Evolutionary conservation across 2,888 invertebrate species (phyloP).

Genomic region (Drosophila koepferae): DNA sequence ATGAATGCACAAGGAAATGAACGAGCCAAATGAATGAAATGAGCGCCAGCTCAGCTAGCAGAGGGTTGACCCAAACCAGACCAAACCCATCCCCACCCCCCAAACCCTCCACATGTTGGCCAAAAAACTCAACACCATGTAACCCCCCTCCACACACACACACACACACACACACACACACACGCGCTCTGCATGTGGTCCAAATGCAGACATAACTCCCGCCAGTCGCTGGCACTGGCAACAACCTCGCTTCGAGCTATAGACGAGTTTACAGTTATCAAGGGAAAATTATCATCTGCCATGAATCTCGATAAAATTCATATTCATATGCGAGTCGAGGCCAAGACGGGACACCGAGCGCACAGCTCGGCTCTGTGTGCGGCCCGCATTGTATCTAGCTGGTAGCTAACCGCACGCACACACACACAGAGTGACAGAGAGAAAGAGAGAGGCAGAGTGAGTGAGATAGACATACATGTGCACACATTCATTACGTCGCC

Average conservation of each 20-base stretch:
- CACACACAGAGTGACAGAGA: conserved; percentile 11
- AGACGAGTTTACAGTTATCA: conserved; percentile 84
- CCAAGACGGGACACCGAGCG: conserved; percentile 19
- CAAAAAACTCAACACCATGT: conserved; percentile 78
- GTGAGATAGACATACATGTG: conserved; percentile 12
- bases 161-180: no score
- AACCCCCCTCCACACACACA: conserved; percentile 16
- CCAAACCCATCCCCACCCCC: neutral
- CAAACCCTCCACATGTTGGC: conserved; percentile 7
- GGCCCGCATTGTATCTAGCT: conserved; percentile 68
- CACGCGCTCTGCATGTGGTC: conserved; percentile 28
- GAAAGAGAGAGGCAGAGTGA: conserved; percentile 1
- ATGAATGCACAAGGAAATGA: conserved; percentile 81
- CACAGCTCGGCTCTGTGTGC: neutral
- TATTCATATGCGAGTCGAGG: conserved; percentile 72
- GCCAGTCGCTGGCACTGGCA: conserved; percentile 48
- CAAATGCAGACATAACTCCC: conserved; percentile 48
- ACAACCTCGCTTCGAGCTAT: conserved; percentile 84
- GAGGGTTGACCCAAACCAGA: conserved; percentile 13
- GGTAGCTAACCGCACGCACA: conserved; percentile 69
- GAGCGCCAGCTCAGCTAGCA: conserved; percentile 36
- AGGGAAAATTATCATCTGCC: conserved; percentile 85
- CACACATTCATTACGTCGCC: conserved; percentile 75
- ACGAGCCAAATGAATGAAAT: conserved; percentile 69
- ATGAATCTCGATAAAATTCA: conserved; percentile 81